A percentile compares a stretch with the other conserved stretches of the same genome.
Conservation (phyloP, 2,888 invertebrate genomes). For the Eledone cirrhosa region DNA sequence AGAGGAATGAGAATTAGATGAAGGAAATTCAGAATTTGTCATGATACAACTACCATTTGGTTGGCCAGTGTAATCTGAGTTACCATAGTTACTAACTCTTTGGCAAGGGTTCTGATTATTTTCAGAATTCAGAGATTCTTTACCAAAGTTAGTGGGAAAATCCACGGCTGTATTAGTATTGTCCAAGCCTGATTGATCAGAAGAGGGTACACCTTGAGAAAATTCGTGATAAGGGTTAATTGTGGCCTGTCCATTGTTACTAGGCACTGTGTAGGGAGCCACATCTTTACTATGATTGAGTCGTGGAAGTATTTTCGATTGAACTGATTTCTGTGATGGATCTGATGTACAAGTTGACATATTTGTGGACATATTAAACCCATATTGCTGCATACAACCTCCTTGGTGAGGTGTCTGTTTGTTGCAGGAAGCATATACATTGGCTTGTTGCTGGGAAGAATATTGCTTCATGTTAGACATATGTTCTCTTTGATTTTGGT, state of each 20-base stretch:
- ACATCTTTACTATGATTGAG: slow-evolving; percentile 51
- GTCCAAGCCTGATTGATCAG: slow-evolving; percentile 10
- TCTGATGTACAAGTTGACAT: slow-evolving; percentile 34
- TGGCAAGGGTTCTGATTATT: slow-evolving; percentile 9
- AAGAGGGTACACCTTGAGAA: slow-evolving; percentile 26
- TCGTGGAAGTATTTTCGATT: slow-evolving; percentile 56
- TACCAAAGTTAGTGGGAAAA: slow-evolving; percentile 25
- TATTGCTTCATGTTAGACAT: neutral
- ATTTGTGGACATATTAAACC: neutral
- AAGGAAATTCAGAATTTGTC: neutral
- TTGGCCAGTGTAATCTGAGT: neutral
- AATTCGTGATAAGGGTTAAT: slow-evolving; percentile 46
- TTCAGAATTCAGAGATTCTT: slow-evolving; percentile 9
- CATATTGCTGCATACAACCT: neutral
- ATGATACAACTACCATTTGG: neutral
- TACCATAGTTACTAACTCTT: neutral
- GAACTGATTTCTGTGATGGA: slow-evolving; percentile 48
- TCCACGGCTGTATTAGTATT: slow-evolving; percentile 3
- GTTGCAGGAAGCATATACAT: neutral
- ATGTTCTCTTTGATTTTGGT: neutral
- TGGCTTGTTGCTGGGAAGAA: neutral
- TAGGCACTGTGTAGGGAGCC: slow-evolving; percentile 59
- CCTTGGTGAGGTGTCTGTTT: neutral
- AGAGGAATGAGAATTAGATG: neutral
- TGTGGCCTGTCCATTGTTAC: slow-evolving; percentile 44